phyloP scores from a whole-genome alignment of 2,888 invertebrate species.

The Agrenia bidenticulata region DNA sequence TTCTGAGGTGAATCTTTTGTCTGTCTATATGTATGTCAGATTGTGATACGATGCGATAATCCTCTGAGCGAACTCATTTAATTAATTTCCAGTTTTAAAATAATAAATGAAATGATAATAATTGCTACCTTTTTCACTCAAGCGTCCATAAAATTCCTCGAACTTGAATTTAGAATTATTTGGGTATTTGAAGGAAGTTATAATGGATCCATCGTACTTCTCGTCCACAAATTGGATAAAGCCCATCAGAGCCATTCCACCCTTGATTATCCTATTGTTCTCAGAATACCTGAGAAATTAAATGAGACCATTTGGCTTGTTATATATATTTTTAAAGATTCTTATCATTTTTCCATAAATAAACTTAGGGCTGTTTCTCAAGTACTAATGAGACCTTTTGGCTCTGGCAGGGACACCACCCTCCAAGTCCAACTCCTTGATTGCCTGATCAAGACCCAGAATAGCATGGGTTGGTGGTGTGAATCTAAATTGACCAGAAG shows the following conservation, averaged over 20 bases:
- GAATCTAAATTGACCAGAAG: slow-evolving; percentile 59
- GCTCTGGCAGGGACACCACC: slow-evolving; percentile 57
- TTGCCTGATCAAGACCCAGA: slow-evolving; percentile 58
- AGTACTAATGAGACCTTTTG: slow-evolving; percentile 53
- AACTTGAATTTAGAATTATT: slow-evolving; percentile 55
- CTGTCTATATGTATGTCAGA: neutral
- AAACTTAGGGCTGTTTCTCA: slow-evolving; percentile 8
- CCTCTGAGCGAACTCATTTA: neutral
- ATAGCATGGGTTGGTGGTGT: slow-evolving; percentile 60
- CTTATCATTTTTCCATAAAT: neutral
- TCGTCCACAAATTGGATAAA: slow-evolving; percentile 38
- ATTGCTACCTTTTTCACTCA: slow-evolving; percentile 56
- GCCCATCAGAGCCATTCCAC: slow-evolving; percentile 55
- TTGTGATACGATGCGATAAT: neutral
- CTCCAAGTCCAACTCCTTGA: slow-evolving; percentile 56
- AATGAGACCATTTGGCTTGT: neutral
- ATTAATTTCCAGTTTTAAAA: slow-evolving; percentile 14
- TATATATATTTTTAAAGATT: neutral
- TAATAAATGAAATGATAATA: slow-evolving; percentile 6
- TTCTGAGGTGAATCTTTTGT: too few relatives aligned
- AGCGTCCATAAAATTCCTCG: slow-evolving; percentile 56
- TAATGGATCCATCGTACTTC: slow-evolving; percentile 56
- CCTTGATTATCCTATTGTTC: slow-evolving; percentile 56
- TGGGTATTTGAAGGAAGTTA: slow-evolving; percentile 58
- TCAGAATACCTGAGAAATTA: slow-evolving; percentile 55